Base-by-base conservation (phyloP, 1,140 invertebrate genomes). In the Drosophila micromelanica region DNA sequence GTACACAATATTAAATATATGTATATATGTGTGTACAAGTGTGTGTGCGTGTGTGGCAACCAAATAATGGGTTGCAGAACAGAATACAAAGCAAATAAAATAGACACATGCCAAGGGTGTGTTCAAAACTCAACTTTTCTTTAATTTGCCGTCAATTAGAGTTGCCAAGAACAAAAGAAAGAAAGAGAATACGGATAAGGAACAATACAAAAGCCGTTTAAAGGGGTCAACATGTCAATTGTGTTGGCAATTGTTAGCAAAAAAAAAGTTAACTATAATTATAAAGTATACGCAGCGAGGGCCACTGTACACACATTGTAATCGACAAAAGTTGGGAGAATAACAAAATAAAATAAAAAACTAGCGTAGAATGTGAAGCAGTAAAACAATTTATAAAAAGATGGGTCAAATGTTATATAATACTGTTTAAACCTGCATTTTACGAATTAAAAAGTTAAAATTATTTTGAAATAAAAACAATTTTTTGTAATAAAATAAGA, bases 191-290 rank as follows among this genome's bases (percentile, higher is more conserved):
- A 15, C 9, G 17, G 12, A 40, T 2, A 27, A 46, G 17, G 11
- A 51, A 42, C 46, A 37, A 11, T 45, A 15, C 27, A 35, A 30
- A 46, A 49, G 38, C 13, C 8, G 35, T 45, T 43, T 23, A 57
- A 64, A 57, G 35, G 45, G 65, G 65, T 60, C 57, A 61, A 61
- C 40, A 65, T 38, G 52, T 65, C 63, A 65, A 65, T 57, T 35
- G 32, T 56, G 63, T 48, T 38, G 52, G 15, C 45, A 54, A 40
- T 32, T 32, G 52, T 11, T 1, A 11, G 23, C 12, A 11, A 32
- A 23, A 40, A 40, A 27, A 23, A 13, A 35, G 32, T 9, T 35
- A 35, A 35, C 8, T 35, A 35, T 35, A 38, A 68, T 59, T 46
- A 56, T 49, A 40, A 20, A 35, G 15, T 43, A 71, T 71, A 71